Evolutionary conservation across 2,113 vertebrate genomes (phyloP).

Genomic region (Prochilodus magdalenae): DNA sequence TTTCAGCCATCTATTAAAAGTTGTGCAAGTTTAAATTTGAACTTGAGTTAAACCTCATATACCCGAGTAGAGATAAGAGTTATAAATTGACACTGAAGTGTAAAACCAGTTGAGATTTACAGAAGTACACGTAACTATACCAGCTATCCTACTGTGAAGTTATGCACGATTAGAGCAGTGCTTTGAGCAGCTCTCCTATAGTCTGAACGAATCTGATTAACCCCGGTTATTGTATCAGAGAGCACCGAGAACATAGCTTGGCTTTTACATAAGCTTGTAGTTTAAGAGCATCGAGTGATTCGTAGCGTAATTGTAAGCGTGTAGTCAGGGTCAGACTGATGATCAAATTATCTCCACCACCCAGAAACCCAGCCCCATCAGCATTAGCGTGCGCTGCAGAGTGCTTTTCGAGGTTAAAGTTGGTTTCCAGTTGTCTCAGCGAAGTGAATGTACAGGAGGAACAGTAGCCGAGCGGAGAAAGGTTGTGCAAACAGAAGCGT

Average conservation of each 20-base stretch:
- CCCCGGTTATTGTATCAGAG: neutral
- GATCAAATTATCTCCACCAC: neutral
- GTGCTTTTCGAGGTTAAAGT: neutral
- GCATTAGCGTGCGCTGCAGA: neutral
- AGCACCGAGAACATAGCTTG: neutral
- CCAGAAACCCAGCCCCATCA: neutral
- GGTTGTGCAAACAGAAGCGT: neutral
- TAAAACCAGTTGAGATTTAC: too few species aligned
- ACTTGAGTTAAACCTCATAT: too few species aligned
- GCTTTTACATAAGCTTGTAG: neutral
- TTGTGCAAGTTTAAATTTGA: too few species aligned
- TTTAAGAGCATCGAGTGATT: neutral
- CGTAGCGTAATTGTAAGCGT: neutral
- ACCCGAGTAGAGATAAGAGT: too few species aligned
- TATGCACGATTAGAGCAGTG: neutral
- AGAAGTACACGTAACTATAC: too few species aligned
- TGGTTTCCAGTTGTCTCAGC: slow-evolving; percentile 4
- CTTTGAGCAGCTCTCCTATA: neutral
- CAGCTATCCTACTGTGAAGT: neutral
- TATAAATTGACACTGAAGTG: too few species aligned
- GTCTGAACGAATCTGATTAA: slow-evolving; percentile 17
- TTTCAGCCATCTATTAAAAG: too few species aligned
- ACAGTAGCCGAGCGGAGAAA: slow-evolving; percentile 3
- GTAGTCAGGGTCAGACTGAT: neutral
- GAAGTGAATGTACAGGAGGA: neutral